These are phyloP conservation scores for Sepioteuthis lessoniana DNA, from an alignment of 2,888 invertebrate species.

Conservation along the genomic window DNA sequence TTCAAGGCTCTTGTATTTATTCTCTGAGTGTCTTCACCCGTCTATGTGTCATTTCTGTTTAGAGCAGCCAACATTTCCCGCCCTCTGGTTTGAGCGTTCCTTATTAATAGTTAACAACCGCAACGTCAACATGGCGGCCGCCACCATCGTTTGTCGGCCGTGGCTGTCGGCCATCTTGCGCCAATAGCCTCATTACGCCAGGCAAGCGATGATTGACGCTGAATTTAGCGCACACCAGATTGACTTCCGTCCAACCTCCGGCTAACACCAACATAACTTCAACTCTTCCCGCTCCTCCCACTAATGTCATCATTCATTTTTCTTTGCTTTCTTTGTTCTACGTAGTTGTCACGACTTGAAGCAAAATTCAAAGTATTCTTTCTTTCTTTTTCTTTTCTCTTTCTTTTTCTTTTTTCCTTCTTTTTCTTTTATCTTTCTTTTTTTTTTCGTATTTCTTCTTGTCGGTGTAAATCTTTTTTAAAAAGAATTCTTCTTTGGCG, in stretches of 20 bases:
- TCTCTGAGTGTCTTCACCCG: background rate
- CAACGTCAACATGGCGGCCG: background rate
- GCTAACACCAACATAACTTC: background rate
- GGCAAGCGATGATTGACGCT: background rate
- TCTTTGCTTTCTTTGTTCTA: background rate
- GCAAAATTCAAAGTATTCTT: background rate
- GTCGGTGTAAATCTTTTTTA: too few relatives aligned
- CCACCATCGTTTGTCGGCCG: background rate
- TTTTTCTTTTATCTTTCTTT: too few relatives aligned
- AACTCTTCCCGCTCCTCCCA: background rate
- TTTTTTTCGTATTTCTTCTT: too few relatives aligned
- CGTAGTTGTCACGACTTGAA: background rate
- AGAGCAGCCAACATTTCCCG: background rate
- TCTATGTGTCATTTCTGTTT: background rate
- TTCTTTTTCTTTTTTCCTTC: background rate
- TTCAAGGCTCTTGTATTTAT: too few relatives aligned
- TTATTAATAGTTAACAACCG: background rate
- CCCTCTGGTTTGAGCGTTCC: background rate
- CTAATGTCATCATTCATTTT: background rate
- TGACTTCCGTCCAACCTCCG: background rate
- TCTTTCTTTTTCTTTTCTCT: background rate
- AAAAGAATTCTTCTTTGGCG: background rate
- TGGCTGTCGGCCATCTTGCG: background rate
- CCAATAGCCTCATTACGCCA: background rate
- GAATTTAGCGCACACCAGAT: background rate